Evolutionary conservation across 1,140 invertebrate genomes (phyloP).

Genomic region (Paraescarpia echinospica): DNA sequence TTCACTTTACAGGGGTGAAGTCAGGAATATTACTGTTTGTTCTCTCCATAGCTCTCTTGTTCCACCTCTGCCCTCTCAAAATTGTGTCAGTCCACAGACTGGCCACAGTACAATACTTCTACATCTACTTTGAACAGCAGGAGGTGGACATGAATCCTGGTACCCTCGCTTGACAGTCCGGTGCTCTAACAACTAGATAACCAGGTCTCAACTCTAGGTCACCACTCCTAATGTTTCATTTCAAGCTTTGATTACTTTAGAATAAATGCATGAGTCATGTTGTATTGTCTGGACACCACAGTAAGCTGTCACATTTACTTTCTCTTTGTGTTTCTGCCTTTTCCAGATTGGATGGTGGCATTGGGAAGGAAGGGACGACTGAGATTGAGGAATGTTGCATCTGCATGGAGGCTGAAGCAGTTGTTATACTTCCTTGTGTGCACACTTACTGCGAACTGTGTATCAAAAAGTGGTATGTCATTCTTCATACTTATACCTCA

Average conservation of each 20-base stretch:
- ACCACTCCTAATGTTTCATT: neutral
- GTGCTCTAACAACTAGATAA: no score
- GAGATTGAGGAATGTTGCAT: constrained; percentile 67
- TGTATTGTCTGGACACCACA: neutral
- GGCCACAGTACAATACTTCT: no score
- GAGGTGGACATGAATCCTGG: no score
- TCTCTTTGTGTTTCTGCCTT: neutral
- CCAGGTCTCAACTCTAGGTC: no score
- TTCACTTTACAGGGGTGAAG: no score
- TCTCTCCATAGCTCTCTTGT: no score
- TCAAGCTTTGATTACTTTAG: neutral
- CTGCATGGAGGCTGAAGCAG: constrained; percentile 70
- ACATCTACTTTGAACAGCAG: no score
- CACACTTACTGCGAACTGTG: constrained; percentile 71
- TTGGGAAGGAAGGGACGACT: neutral
- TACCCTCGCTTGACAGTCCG: no score
- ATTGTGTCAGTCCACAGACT: no score
- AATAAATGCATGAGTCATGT: neutral
- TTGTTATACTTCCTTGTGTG: constrained; percentile 68
- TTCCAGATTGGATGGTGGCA: constrained; percentile 22
- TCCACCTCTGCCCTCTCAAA: no score
- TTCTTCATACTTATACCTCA: neutral
- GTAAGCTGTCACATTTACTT: neutral
- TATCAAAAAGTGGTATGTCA: constrained; percentile 69
- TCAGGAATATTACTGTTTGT: no score